phyloP scores from a whole-genome alignment of 2,113 vertebrate genomes.

The Stomatorhinus ivindoensis region DNA sequence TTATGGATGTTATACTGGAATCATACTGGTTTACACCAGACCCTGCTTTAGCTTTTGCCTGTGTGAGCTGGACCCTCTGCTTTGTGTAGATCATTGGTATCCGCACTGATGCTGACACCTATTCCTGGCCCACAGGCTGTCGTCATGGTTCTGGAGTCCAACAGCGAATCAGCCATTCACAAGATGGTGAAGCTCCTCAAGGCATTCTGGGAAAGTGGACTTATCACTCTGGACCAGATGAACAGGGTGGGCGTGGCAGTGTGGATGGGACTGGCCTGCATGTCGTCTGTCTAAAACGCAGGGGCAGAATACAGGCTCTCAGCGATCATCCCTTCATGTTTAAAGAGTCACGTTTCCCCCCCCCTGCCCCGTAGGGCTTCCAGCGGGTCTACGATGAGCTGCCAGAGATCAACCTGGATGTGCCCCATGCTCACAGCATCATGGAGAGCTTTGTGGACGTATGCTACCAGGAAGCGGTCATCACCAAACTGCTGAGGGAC shows the following conservation, averaged over 20 bases:
- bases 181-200: slow-evolving; percentile 74
- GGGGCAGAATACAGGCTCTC: background rate
- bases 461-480: slow-evolving; percentile 67
- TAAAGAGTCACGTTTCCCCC: background rate
- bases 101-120: background rate
- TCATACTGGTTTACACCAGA: background rate
- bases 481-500: slow-evolving; percentile 73
- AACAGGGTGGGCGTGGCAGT: slow-evolving; percentile 60
- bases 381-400: slow-evolving; percentile 72
- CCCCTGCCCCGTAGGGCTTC: slow-evolving; percentile 60
- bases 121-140: slow-evolving; percentile 52
- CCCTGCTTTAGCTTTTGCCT: background rate
- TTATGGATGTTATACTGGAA: background rate
- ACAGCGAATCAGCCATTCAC: slow-evolving; percentile 58
- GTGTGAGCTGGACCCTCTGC: background rate
- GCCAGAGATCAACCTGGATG: slow-evolving; percentile 72
- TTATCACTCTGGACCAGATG: slow-evolving; percentile 83
- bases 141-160: slow-evolving; percentile 76
- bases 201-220: slow-evolving; percentile 70
- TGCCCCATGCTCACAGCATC: slow-evolving; percentile 67
- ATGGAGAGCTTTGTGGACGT: slow-evolving; percentile 76
- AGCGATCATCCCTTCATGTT: background rate
- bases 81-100: background rate
- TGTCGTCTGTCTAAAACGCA: background rate
- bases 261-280: background rate